Percentiles rank a stretch among this genome's conserved stretches.
These are phyloP conservation scores for Trochalopteron elliotii DNA, from an alignment of 2,113 vertebrate genomes.

Conservation along the genomic window DNA sequence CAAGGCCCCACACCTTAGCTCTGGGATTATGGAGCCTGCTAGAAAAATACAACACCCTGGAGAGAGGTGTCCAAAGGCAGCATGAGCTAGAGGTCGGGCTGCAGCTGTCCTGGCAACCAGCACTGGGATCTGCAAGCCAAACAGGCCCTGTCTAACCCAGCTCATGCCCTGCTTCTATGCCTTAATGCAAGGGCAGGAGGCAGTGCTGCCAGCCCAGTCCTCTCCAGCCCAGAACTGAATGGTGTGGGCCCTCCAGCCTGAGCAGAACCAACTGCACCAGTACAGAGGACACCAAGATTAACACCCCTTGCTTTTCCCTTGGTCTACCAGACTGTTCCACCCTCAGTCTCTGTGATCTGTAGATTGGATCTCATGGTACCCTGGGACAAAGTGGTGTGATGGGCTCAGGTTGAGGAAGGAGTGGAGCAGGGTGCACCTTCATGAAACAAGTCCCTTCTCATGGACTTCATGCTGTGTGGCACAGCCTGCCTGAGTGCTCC, in stretches of 20 bases:
- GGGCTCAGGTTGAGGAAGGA: background rate
- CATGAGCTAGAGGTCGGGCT: background rate
- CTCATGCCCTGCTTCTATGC: background rate
- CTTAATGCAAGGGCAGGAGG: background rate
- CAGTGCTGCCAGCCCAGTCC: background rate
- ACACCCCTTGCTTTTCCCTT: background rate
- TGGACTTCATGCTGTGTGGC: background rate
- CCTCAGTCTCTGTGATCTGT: background rate
- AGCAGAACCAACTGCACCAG: background rate
- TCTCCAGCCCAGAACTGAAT: background rate
- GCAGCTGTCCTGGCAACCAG: background rate
- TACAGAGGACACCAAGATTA: background rate
- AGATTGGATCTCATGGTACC: background rate
- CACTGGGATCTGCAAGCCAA: background rate
- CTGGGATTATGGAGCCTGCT: background rate
- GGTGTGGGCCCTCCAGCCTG: background rate
- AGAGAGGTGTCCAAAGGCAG: background rate
- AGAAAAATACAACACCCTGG: background rate
- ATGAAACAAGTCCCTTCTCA: fast-evolving
- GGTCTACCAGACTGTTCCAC: background rate
- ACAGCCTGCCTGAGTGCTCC: background rate
- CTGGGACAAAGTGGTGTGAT: background rate
- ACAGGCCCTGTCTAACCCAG: background rate
- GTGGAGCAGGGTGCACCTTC: background rate
- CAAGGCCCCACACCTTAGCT: background rate